Base-by-base conservation (phyloP, 2,797 vertebrate species). In the Gymnoscopelus microlampas region DNA sequence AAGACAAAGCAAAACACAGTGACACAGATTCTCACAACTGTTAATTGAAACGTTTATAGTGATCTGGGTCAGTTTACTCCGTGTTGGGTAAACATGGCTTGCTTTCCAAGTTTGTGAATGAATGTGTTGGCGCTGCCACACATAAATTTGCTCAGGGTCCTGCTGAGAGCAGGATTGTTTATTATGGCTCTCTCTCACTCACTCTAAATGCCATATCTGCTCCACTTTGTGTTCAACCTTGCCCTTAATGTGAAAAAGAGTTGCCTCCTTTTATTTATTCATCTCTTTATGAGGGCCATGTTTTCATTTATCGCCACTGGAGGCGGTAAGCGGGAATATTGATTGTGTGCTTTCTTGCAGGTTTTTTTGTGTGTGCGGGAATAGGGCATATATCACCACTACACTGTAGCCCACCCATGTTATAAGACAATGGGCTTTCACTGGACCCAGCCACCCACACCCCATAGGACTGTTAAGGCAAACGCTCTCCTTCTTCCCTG, bases 11-110 rank as follows among this genome's bases (percentile, higher is more conserved):
- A 29, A 59, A 35, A 59, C 14, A 13, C 35, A 76, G 29, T 24
- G 0, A 11, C 79, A 86, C 76, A 3, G 74, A 85, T 82, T 85
- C 77, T 56, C 15, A 51, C 26, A 0, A 23, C 54, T 61, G 66
- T 73, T 88, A 85, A 91, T 81, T 85, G 75, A 83, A 87, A 81
- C 70, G 74, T 81, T 85, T 78, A 80, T 56, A 74, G 64, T 86
- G 79, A 84, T 86, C 74, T 60, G 49, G 66, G 76, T 64, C 80
- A 53, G 66, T 65, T 60, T 71, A 55, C 39, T 50, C 62, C n/a
- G 53, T 11, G 60, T 69, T 61, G 81, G n/a, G 80, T 81, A 85
- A 86, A 85, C 53, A 73, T 68, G 54, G 62, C 71, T 81, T 71
- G 68, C 84, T 81, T 84, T 76, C 70, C 58, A 4, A 44, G 65